Evolutionary conservation across 2,888 invertebrate species (phyloP).

Genomic region (Pristionchus fissidentatus): DNA sequence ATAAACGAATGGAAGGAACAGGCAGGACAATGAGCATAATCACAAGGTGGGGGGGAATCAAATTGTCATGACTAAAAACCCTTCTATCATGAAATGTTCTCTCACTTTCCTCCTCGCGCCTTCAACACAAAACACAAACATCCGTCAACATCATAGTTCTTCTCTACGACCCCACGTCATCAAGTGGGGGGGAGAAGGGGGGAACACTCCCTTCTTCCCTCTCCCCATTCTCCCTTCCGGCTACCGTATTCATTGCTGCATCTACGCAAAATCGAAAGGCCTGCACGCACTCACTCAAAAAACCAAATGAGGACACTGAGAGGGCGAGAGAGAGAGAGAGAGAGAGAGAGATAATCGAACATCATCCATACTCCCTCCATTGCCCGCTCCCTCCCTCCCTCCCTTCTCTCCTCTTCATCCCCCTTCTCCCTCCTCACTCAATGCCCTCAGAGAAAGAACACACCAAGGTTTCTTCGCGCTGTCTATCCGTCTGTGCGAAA

Average conservation of each 20-base stretch:
- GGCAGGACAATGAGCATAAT: neutral
- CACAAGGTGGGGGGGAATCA: neutral
- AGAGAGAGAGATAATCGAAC: neutral
- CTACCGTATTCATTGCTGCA: neutral
- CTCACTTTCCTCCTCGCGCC: neutral
- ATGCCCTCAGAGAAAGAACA: conserved; percentile 23
- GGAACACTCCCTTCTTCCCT: too few species aligned
- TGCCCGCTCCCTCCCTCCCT: neutral
- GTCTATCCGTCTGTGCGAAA: too few species aligned
- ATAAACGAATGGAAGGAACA: too few species aligned
- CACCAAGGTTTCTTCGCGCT: conserved; percentile 39
- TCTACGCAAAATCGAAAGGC: neutral
- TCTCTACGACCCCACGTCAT: too few species aligned
- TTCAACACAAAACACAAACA: too few species aligned
- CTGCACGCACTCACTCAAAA: conserved; percentile 4
- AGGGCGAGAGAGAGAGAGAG: conserved; percentile 1
- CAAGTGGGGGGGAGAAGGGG: too few species aligned
- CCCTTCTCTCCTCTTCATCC: neutral
- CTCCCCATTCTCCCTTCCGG: too few species aligned
- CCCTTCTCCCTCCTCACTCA: neutral
- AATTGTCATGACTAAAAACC: neutral
- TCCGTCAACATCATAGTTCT: too few species aligned
- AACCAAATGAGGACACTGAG: conserved; percentile 4
- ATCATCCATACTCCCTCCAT: neutral
- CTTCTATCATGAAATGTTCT: neutral